These are phyloP conservation scores for Anoncus sp. DNA, from an alignment of 2,888 invertebrate species.

Conservation along the genomic window DNA sequence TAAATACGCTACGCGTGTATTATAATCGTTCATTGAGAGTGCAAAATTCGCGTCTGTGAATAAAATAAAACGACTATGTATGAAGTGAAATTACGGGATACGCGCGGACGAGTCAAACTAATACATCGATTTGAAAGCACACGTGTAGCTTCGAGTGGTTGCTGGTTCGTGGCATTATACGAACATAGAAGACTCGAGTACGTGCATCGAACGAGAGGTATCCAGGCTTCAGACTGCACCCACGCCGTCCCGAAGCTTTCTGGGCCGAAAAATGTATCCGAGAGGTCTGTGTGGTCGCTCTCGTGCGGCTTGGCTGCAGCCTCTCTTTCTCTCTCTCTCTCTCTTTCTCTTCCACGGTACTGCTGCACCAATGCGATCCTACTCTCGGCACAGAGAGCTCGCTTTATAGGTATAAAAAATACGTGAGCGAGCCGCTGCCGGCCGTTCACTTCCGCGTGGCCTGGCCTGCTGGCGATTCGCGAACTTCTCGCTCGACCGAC, in stretches of 20 bases:
- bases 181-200: constrained; percentile 44
- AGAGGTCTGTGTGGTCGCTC: constrained; percentile 44
- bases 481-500: constrained; percentile 57
- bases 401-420: constrained; percentile 54
- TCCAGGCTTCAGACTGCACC: constrained; percentile 77
- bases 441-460: constrained; percentile 80
- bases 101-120: constrained; percentile 16
- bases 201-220: constrained; percentile 68
- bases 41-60: constrained; percentile 24
- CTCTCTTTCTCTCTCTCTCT: constrained; percentile 13
- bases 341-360: constrained; percentile 13
- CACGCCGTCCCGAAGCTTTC: constrained; percentile 75
- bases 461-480: constrained; percentile 61
- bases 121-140: constrained; percentile 29
- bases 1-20: background rate
- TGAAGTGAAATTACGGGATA: constrained; percentile 49
- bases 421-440: constrained; percentile 64
- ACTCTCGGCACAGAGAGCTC: constrained; percentile 38
- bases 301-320: constrained; percentile 41
- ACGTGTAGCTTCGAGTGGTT: constrained; percentile 19
- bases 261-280: constrained; percentile 78
- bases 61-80: constrained; percentile 43
- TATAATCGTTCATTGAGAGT: background rate
- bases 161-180: constrained; percentile 24
- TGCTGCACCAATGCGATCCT: constrained; percentile 37